Conservation (phyloP, 2,113 vertebrate genomes). For the Fregata magnificens region DNA sequence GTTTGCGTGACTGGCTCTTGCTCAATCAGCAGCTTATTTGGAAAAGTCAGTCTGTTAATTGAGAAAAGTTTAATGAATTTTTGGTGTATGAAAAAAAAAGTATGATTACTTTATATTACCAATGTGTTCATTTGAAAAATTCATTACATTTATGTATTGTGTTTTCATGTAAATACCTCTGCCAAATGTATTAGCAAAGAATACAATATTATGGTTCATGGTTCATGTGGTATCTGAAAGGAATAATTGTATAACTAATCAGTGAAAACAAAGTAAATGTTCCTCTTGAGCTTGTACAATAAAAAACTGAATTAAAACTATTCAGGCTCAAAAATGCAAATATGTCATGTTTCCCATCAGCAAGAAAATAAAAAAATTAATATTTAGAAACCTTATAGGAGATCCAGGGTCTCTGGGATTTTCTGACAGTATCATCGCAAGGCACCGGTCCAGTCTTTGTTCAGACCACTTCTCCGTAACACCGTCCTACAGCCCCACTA, state of each 20-base stretch:
- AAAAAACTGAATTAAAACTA: conserved; percentile 80
- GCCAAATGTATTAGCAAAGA: conserved; percentile 78
- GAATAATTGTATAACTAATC: conserved; percentile 84
- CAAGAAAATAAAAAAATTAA: conserved; percentile 70
- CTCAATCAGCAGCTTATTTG: conserved; percentile 70
- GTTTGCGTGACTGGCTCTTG: conserved; percentile 24
- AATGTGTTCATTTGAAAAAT: conserved; percentile 73
- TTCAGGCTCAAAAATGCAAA: conserved; percentile 83
- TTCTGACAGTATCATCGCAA: neutral
- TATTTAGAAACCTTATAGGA: conserved; percentile 36
- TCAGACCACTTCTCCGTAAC: neutral
- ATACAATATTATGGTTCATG: conserved; percentile 82
- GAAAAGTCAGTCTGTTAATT: conserved; percentile 75
- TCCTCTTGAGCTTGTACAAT: conserved; percentile 78
- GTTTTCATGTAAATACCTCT: conserved; percentile 81
- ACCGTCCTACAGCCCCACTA: neutral
- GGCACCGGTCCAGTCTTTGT: neutral
- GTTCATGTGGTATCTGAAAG: conserved; percentile 78
- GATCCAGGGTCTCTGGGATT: neutral
- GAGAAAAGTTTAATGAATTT: conserved; percentile 80
- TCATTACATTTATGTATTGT: conserved; percentile 79
- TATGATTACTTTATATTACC: conserved; percentile 69
- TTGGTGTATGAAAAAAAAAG: neutral
- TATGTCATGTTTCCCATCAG: conserved; percentile 65
- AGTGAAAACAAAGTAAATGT: conserved; percentile 83